These are phyloP conservation scores for Caenorhabditis macrosperma DNA, from an alignment of 2,888 invertebrate species.

Conservation along the genomic window DNA sequence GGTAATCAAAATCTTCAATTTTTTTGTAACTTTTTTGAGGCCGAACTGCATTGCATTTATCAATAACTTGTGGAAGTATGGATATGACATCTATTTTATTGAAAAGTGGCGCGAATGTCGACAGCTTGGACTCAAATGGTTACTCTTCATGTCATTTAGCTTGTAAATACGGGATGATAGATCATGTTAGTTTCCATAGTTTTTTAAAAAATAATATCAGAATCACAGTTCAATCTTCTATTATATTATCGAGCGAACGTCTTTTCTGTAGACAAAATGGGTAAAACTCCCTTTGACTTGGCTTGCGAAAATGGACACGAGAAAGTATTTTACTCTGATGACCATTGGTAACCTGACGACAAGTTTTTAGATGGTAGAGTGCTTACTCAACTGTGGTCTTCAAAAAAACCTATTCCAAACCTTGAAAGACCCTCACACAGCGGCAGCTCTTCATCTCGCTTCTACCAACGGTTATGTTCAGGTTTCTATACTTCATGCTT, in stretches of 20 bases:
- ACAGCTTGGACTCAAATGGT: constrained; percentile 63
- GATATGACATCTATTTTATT: constrained; percentile 63
- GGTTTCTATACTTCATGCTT: constrained; percentile 53
- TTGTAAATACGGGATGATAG: constrained; percentile 67
- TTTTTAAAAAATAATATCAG: background rate
- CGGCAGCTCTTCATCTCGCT: constrained; percentile 74
- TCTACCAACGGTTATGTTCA: constrained; percentile 75
- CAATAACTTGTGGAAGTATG: constrained; percentile 60
- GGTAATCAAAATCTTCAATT: constrained; percentile 31
- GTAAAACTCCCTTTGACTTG: constrained; percentile 82
- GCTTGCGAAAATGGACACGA: constrained; percentile 82
- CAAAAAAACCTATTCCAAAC: constrained; percentile 12
- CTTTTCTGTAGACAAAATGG: constrained; percentile 80
- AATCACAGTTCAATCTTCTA: constrained; percentile 81
- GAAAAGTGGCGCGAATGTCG: constrained; percentile 60
- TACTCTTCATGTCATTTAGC: constrained; percentile 67
- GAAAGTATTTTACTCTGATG: too few relatives aligned
- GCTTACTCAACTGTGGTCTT: constrained; percentile 50
- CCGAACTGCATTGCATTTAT: constrained; percentile 66
- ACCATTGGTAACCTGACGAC: too few relatives aligned
- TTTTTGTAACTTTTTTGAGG: constrained; percentile 44
- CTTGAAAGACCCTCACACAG: constrained; percentile 58
- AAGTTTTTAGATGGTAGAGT: constrained; percentile 60
- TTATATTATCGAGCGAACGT: constrained; percentile 81
- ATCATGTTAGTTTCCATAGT: constrained; percentile 62